Evolutionary conservation across 2,888 invertebrate species (phyloP).

Genomic region (Balanococcus diminutus): DNA sequence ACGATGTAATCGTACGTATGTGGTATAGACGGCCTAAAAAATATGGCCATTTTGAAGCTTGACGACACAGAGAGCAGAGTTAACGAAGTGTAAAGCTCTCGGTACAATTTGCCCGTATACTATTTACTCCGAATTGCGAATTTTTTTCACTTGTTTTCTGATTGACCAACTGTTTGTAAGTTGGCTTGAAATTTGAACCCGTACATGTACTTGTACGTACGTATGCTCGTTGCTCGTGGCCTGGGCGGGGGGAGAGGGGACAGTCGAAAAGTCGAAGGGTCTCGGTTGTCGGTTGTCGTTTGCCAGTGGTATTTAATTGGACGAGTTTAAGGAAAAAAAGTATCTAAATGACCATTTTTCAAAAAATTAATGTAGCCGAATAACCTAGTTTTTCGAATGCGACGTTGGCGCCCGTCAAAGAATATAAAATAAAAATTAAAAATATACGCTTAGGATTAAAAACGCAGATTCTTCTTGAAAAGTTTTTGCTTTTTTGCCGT

Average conservation of each 20-base stretch:
- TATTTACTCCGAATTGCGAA: neutral
- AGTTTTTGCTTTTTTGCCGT: neutral
- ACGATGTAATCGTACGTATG: neutral
- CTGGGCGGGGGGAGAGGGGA: too few relatives aligned
- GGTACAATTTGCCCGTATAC: conserved; percentile 1
- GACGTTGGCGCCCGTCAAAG: neutral
- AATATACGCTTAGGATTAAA: neutral
- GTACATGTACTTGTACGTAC: neutral
- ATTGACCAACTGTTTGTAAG: neutral
- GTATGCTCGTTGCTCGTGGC: too few relatives aligned
- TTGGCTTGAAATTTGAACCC: conserved; percentile 20
- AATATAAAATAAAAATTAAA: conserved; percentile 30
- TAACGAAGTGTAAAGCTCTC: conserved; percentile 8
- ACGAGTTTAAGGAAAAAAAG: conserved; percentile 12
- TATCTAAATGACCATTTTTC: conserved; percentile 1
- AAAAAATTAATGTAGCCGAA: conserved; percentile 13
- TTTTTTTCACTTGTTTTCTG: conserved; percentile 18
- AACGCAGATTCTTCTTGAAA: neutral
- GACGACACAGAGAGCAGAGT: neutral
- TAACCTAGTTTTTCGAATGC: neutral
- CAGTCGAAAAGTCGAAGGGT: too few relatives aligned
- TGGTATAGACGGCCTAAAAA: neutral
- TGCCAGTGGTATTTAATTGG: conserved; percentile 19
- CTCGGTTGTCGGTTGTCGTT: too few relatives aligned
- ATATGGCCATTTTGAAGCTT: conserved; percentile 12